Evolutionary conservation across 2,113 vertebrate species (phyloP), one percentile per base, ranked within the genome.

Genomic region (Orientallactaga bullata): DNA sequence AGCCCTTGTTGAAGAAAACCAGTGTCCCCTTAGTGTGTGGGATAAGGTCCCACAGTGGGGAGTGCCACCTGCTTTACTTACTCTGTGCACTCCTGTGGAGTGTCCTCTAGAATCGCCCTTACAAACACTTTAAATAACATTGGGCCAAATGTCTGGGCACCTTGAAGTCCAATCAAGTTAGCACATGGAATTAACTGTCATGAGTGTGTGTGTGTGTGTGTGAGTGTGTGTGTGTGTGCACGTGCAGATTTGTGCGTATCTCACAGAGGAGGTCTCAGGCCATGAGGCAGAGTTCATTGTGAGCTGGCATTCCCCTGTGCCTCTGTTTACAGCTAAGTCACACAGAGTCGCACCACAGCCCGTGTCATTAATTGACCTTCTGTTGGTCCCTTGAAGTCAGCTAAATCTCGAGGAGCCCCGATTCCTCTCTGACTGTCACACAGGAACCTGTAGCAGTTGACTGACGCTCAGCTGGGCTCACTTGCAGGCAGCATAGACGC

Each of bases 281-380:
- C 88, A 79, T 0, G 26, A 77, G 81, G 77, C 26, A 77, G 42
- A 51, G 21, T n/a, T 47, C 20, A 55, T 47, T 60, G 37, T 37
- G 35, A 72, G 60, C 73, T 42, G 21, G 10, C 28, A n/a, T 16
- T 73, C 76, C 66, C 42, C 37, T 17, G 6, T 17, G 18, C 42
- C 51, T 81, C 61, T 81, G 60, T 60, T 7, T 60, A 28, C 21
- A 55, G 32, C 42, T 88, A 58, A 88, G 58, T 63, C 20, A 35
- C 21, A 68, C 55, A 68, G 72, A 12, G 23, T 1, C 12, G 71
- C 18, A 87, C 88, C 95, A 81, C 37, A 58, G 81, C 89, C 93
- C 55, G 2, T 93, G 93, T 94, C 93, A 95, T 97, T 97, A 95
- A 96, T 96, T 96, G 94, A 74, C 90, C 93, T 79, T 95, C 96